phyloP scores from a whole-genome alignment of 2,113 vertebrate genomes.

The Tichodroma muraria region DNA sequence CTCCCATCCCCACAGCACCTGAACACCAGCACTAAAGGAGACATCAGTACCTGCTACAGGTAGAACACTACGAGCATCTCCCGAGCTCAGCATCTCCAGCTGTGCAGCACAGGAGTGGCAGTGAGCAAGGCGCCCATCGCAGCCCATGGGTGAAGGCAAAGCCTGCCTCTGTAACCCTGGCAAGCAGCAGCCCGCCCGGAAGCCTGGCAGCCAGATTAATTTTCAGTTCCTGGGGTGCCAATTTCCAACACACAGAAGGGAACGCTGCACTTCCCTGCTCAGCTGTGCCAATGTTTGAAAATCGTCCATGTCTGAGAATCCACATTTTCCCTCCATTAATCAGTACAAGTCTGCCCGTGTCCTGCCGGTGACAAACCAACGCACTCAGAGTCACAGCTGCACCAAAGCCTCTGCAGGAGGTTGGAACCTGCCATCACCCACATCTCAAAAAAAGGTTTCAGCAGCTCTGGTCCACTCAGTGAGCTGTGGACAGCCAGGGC shows the following conservation, averaged over 20 bases:
- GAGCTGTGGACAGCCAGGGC: neutral
- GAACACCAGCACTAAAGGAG: neutral
- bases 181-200: neutral
- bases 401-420: neutral
- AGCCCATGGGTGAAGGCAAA: neutral
- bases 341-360: neutral
- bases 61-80: neutral
- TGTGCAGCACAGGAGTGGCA: neutral
- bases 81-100: neutral
- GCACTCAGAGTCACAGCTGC: neutral
- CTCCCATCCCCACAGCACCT: neutral
- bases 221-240: slow-evolving; percentile 1
- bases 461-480: neutral
- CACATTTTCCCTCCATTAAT: neutral
- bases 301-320: neutral
- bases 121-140: neutral
- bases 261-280: neutral
- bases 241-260: neutral
- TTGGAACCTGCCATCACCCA: neutral
- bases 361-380: neutral
- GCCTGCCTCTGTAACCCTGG: neutral
- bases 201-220: neutral
- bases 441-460: neutral
- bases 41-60: neutral
- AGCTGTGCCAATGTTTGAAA: slow-evolving; percentile 29